Percentiles rank a stretch among this genome's conserved stretches.
These are phyloP conservation scores for Cynocephalus volans DNA, from an alignment of 2,113 vertebrate genomes.

Conservation along the genomic window DNA sequence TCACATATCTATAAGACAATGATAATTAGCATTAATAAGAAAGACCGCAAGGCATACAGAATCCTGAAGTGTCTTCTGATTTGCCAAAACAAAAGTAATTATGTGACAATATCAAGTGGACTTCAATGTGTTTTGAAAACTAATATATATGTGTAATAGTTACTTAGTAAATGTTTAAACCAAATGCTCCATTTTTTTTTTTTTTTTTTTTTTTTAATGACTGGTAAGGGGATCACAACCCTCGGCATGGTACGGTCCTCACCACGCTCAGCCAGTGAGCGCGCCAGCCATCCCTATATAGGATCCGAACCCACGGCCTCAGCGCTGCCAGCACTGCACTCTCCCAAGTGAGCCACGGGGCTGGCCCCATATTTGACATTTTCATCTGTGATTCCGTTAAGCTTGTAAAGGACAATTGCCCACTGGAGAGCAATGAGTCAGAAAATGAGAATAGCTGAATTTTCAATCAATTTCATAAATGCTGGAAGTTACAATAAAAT, in stretches of 20 bases:
- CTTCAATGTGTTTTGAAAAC: slow-evolving; percentile 41
- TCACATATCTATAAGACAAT: neutral
- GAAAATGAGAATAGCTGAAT: neutral
- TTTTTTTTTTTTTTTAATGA: too few species aligned
- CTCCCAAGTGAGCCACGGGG: too few species aligned
- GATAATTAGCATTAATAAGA: neutral
- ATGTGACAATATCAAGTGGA: neutral
- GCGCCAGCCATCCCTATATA: too few species aligned
- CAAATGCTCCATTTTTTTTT: neutral
- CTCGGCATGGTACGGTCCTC: too few species aligned
- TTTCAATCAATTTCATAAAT: neutral
- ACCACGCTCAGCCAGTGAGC: too few species aligned
- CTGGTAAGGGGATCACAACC: too few species aligned
- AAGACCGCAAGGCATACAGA: neutral
- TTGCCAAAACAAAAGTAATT: slow-evolving; percentile 51
- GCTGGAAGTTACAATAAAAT: neutral
- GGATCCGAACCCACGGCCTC: too few species aligned
- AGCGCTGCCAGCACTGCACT: too few species aligned
- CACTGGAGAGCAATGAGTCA: neutral
- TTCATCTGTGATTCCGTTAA: neutral
- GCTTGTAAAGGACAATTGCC: neutral
- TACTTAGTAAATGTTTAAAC: neutral
- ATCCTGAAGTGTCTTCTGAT: neutral
- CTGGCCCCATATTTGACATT: neutral
- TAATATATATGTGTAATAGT: neutral